A percentile compares a stretch with the other conserved stretches of the same genome.
Conservation (phyloP, 2,888 invertebrate species). For the Miltochrista miniata region DNA sequence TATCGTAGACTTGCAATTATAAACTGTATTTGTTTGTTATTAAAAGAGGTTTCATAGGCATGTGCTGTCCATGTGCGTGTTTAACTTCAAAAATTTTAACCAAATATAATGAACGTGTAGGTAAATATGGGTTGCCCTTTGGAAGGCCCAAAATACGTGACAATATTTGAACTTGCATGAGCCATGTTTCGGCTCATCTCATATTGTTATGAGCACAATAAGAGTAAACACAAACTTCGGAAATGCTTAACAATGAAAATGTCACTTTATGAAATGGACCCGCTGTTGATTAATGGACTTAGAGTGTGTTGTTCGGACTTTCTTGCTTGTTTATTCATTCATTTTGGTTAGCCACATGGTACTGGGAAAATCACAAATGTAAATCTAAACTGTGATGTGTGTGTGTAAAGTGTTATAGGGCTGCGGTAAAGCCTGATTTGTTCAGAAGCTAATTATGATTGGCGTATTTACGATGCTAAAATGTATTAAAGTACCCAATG, state of each 20-base stretch:
- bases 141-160: constrained; percentile 41
- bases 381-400: constrained; percentile 37
- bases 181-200: constrained; percentile 51
- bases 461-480: too few relatives aligned
- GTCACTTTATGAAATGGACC: constrained; percentile 79
- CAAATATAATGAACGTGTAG: too few relatives aligned
- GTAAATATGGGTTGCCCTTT: too few relatives aligned
- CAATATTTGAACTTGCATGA: constrained; percentile 56
- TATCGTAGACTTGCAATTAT: too few relatives aligned
- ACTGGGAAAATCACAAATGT: constrained; percentile 47
- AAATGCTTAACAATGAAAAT: constrained; percentile 76
- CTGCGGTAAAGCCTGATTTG: too few relatives aligned
- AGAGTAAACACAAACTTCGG: constrained; percentile 71
- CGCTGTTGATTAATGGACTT: constrained; percentile 74
- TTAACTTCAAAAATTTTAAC: too few relatives aligned
- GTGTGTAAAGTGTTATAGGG: too few relatives aligned
- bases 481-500: too few relatives aligned
- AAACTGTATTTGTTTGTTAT: too few relatives aligned
- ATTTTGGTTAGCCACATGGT: constrained; percentile 32
- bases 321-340: constrained; percentile 68
- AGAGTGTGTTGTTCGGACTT: constrained; percentile 60
- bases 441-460: too few relatives aligned
- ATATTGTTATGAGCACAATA: constrained; percentile 60
- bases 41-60: too few relatives aligned
- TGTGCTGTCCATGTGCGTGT: too few relatives aligned